Base-by-base conservation (phyloP, 92 coral and sea anemone genomes). In the Virgularia gustaviana region DNA sequence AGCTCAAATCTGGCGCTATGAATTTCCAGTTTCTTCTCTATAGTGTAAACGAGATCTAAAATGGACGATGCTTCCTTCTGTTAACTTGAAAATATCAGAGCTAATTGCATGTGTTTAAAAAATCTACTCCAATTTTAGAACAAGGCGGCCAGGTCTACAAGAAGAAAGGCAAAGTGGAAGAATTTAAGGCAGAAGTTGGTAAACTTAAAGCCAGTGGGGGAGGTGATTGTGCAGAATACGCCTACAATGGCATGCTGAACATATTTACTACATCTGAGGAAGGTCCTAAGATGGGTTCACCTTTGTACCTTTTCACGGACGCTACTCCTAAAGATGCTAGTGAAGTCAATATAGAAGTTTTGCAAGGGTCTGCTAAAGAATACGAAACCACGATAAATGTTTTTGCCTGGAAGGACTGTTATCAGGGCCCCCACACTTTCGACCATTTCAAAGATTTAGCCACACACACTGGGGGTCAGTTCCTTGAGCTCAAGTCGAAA, bases 261-360 rank as follows among this genome's bases (percentile, higher is more conserved):
- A n/a, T n/a, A n/a, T n/a, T n/a, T n/a, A n/a, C n/a, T n/a, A 34
- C 70, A 18, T 2, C 39, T 15, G 1, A 63, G 1, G 52, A 63
- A 8, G 70, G 15, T 15, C 70, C 70, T 1, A 43, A 36, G 28
- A 15, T n/a, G 13, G 70, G 52, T 36, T 90, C 96, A 19, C 96
- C 96, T 4, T 72, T 90, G 86, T 90, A 81, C 75, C 94, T 90
- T 20, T 90, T 90, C 70, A 90, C 96, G 2, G 96, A 90, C 31
- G 96, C 96, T 19, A 60, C 83, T 15, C 86, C 96, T 11, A 90
- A 87, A 49, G 92, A 90, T 39, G 92, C 83, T 1, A 55, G 83
- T 4, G 83, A 72, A 25, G 80, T 72, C 0, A 79, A 81, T 64
- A 19, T 1, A 15, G 57, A 66, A 20, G 49, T 28, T 1, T 13